These are phyloP conservation scores for Sinelater perroti DNA, from an alignment of 2,888 invertebrate species.

Conservation along the genomic window DNA sequence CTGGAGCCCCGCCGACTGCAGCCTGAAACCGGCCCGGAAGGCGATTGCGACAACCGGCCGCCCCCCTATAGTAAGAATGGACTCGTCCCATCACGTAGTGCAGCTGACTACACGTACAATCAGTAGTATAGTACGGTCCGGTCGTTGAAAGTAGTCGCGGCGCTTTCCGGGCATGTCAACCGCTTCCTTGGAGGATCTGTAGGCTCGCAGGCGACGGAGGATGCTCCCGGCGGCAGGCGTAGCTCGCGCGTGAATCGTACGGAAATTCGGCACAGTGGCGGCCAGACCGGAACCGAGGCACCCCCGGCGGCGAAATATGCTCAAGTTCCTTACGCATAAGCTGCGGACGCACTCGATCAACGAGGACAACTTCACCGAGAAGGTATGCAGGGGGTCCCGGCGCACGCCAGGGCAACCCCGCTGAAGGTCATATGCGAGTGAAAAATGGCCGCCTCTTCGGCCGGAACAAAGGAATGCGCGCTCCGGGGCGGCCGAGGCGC, in stretches of 20 bases:
- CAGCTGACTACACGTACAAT: slow-evolving; percentile 64
- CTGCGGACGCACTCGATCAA: slow-evolving; percentile 86
- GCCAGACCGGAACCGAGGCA: slow-evolving; percentile 56
- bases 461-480: slow-evolving; percentile 69
- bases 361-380: slow-evolving; percentile 79
- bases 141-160: slow-evolving; percentile 47
- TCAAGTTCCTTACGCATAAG: slow-evolving; percentile 87
- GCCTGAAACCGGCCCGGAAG: neutral
- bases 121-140: slow-evolving; percentile 60
- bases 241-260: slow-evolving; percentile 39
- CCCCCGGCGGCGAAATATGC: slow-evolving; percentile 74
- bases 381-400: slow-evolving; percentile 67
- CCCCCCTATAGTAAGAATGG: slow-evolving; percentile 58
- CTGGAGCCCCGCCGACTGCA: neutral
- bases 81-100: slow-evolving; percentile 61
- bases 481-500: too few relatives aligned
- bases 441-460: slow-evolving; percentile 69
- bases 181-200: slow-evolving; percentile 42
- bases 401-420: slow-evolving; percentile 54
- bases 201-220: slow-evolving; percentile 23
- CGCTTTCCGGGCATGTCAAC: slow-evolving; percentile 47
- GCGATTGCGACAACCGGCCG: slow-evolving; percentile 37
- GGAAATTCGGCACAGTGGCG: too few relatives aligned
- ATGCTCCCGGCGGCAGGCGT: slow-evolving; percentile 45
- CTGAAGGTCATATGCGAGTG: slow-evolving; percentile 64